Percentiles rank a stretch among this genome's conserved stretches.
Evolutionary conservation across 2,888 invertebrate genomes (phyloP).

Genomic region (Teleiodes luculella): DNA sequence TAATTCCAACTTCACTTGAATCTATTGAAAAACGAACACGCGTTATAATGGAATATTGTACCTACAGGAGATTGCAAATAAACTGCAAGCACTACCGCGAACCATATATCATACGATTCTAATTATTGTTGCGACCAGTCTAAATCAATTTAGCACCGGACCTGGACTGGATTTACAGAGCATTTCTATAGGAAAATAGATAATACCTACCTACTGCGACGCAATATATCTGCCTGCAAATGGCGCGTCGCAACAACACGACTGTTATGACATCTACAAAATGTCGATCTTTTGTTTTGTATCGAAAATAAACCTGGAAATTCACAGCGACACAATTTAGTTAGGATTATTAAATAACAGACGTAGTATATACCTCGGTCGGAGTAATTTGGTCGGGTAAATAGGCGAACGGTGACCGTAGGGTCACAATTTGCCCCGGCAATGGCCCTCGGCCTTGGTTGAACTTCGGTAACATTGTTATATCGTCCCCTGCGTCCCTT

Average conservation of each 20-base stretch:
- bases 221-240: constrained; percentile 61
- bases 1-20: constrained; percentile 1
- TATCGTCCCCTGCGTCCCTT: constrained; percentile 60
- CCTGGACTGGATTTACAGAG: constrained; percentile 48
- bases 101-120: constrained; percentile 50
- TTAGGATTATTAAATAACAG: constrained; percentile 56
- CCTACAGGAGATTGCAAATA: constrained; percentile 12
- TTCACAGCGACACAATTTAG: constrained; percentile 29
- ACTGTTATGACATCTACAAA: constrained; percentile 55
- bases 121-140: constrained; percentile 62
- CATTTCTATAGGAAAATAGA: constrained; percentile 59
- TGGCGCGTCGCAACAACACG: constrained; percentile 42
- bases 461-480: constrained; percentile 72
- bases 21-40: constrained; percentile 9
- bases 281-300: constrained; percentile 42
- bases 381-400: constrained; percentile 60
- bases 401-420: constrained; percentile 63
- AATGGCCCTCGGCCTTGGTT: constrained; percentile 63
- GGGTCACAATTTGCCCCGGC: constrained; percentile 64
- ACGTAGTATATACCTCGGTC: constrained; percentile 54
- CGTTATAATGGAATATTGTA: constrained; percentile 13
- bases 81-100: constrained; percentile 19
- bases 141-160: constrained; percentile 58
- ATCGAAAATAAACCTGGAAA: constrained; percentile 25
- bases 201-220: constrained; percentile 38